These are phyloP conservation scores for Microhierax caerulescens DNA, from an alignment of 2,797 vertebrate species.

Conservation along the genomic window DNA sequence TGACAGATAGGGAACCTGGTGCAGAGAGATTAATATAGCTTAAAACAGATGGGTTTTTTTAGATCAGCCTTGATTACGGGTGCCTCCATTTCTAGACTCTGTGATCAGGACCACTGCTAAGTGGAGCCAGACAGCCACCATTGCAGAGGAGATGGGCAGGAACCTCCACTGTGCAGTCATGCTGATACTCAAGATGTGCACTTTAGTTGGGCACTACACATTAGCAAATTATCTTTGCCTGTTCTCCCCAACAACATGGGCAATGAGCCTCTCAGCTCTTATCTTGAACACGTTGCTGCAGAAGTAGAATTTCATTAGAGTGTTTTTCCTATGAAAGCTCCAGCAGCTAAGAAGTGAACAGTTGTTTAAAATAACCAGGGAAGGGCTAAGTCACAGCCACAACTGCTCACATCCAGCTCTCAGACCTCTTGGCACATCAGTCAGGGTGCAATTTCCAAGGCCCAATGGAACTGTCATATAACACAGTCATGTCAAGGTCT, in stretches of 20 bases:
- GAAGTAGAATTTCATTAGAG: not conserved
- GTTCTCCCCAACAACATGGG: not conserved
- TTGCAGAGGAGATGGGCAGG: not conserved
- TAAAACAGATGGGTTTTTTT: not conserved
- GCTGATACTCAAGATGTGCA: not conserved
- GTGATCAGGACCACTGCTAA: not conserved
- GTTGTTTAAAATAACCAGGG: not conserved
- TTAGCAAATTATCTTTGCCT: not conserved
- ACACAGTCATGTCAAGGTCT: not conserved
- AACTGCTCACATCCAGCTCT: not conserved
- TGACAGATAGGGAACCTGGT: not conserved
- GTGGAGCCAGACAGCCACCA: accelerated
- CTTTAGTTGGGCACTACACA: not conserved
- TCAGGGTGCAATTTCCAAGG: not conserved
- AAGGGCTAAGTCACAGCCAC: not conserved
- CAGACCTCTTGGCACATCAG: not conserved
- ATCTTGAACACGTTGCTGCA: not conserved
- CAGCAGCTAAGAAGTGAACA: not conserved
- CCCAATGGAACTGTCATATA: not conserved
- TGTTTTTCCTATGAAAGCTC: not conserved
- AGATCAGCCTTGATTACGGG: not conserved
- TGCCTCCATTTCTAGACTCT: not conserved
- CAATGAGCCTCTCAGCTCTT: not conserved
- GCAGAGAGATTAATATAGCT: not conserved
- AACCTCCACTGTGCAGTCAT: not conserved